Percentiles rank a stretch among this genome's conserved stretches.
Evolutionary conservation across 2,888 invertebrate genomes (phyloP).

Genomic region (Parapristionchus giblindavisi): DNA sequence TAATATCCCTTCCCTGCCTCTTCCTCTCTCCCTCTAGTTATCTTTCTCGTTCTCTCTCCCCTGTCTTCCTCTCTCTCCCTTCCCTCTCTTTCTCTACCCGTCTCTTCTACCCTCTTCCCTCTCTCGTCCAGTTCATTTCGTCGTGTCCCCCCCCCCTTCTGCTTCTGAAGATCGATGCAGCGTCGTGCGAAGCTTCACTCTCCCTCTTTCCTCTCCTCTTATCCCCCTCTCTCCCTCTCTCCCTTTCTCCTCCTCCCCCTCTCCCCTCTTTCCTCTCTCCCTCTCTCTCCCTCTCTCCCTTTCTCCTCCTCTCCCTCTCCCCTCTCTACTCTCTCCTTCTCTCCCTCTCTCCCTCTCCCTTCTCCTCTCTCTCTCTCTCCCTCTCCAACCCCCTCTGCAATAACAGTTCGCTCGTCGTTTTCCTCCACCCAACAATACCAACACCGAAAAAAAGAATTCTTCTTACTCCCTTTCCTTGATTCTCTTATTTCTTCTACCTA

Average conservation of each 20-base stretch:
- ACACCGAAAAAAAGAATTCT: background rate
- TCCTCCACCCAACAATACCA: no score
- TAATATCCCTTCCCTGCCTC: slow-evolving; percentile 28
- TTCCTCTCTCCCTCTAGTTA: slow-evolving; percentile 20
- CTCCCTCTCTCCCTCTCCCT: background rate
- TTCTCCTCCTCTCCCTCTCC: slow-evolving; percentile 2
- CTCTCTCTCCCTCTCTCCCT: slow-evolving; percentile 3
- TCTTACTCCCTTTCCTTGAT: background rate
- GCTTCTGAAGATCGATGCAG: no score
- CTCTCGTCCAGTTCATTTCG: background rate
- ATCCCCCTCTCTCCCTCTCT: background rate
- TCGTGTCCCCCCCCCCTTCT: background rate
- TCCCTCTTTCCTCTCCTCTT: background rate
- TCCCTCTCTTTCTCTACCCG: slow-evolving; percentile 5
- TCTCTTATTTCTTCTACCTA: no score
- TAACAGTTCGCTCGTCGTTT: background rate
- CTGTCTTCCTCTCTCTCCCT: slow-evolving; percentile 1
- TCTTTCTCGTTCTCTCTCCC: slow-evolving; percentile 4
- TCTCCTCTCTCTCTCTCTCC: slow-evolving; percentile 8
- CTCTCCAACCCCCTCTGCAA: background rate
- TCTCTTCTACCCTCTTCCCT: background rate
- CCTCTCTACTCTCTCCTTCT: slow-evolving; percentile 40
- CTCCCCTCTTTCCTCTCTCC: background rate
- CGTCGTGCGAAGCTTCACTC: no score
- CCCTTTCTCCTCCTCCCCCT: background rate